A percentile compares a stretch with the other conserved stretches of the same genome.
phyloP scores from a whole-genome alignment of 2,113 vertebrate genomes.

The Monarcha castaneiventris region DNA sequence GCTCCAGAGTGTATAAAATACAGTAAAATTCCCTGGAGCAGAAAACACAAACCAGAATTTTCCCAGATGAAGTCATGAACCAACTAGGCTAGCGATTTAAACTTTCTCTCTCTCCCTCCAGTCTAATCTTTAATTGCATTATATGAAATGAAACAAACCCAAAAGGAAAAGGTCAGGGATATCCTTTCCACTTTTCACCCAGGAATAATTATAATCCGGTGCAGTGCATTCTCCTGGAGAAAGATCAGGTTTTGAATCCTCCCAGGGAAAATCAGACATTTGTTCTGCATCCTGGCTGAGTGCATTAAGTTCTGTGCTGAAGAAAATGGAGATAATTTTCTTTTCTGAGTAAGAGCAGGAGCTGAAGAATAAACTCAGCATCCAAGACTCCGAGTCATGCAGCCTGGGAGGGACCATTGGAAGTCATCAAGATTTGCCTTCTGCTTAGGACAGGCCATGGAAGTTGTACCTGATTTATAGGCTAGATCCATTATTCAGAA shows the following conservation, averaged over 20 bases:
- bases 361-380: neutral
- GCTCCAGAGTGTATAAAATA: neutral
- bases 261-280: neutral
- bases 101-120: neutral
- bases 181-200: neutral
- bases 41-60: neutral
- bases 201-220: neutral
- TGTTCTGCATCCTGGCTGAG: neutral
- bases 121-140: neutral
- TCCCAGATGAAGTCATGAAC: neutral
- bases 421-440: neutral
- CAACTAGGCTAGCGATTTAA: neutral
- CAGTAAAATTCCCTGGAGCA: neutral
- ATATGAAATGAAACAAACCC: neutral
- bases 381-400: rapidly evolving
- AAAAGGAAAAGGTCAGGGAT: neutral
- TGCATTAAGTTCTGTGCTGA: neutral
- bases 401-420: neutral
- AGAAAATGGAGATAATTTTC: neutral
- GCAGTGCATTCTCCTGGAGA: neutral
- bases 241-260: neutral
- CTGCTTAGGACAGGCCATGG: neutral
- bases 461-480: neutral
- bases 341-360: neutral
- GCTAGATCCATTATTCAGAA: neutral